phyloP scores from a whole-genome alignment of 2,113 vertebrate genomes.

The Phaethornis superciliosus region DNA sequence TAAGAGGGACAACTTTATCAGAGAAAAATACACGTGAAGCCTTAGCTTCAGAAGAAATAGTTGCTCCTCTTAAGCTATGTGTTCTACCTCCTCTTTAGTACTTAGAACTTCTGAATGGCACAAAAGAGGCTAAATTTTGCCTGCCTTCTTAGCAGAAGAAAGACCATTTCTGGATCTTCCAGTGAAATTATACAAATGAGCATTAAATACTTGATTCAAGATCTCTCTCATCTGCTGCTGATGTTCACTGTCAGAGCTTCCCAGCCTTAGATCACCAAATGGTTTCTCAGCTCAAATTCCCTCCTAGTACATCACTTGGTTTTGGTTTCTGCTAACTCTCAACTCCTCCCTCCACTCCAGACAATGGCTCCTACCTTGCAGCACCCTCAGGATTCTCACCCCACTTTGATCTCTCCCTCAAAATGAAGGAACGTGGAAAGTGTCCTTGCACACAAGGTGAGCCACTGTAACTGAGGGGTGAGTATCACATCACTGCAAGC shows the following conservation, averaged over 20 bases:
- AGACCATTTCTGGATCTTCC: neutral
- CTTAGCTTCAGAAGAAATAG: neutral
- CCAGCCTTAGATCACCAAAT: neutral
- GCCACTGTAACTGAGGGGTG: fast-evolving
- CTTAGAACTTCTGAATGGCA: neutral
- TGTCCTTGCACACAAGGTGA: neutral
- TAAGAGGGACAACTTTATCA: neutral
- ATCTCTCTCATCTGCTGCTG: neutral
- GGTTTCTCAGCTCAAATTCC: neutral
- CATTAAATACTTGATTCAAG: neutral
- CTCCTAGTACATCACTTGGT: neutral
- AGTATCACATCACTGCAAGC: neutral
- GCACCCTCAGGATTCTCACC: neutral
- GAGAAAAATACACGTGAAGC: neutral
- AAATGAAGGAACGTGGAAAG: neutral
- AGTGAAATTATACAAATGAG: neutral
- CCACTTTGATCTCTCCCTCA: neutral
- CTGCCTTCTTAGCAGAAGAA: neutral
- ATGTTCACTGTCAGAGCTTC: neutral
- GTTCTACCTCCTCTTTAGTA: neutral
- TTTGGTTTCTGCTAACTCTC: neutral
- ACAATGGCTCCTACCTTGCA: neutral
- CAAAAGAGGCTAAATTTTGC: neutral
- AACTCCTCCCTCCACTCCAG: neutral
- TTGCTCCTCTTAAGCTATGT: neutral